Evolutionary conservation across 1,140 invertebrate species (phyloP).

Genomic region (Mylabris phalerata): DNA sequence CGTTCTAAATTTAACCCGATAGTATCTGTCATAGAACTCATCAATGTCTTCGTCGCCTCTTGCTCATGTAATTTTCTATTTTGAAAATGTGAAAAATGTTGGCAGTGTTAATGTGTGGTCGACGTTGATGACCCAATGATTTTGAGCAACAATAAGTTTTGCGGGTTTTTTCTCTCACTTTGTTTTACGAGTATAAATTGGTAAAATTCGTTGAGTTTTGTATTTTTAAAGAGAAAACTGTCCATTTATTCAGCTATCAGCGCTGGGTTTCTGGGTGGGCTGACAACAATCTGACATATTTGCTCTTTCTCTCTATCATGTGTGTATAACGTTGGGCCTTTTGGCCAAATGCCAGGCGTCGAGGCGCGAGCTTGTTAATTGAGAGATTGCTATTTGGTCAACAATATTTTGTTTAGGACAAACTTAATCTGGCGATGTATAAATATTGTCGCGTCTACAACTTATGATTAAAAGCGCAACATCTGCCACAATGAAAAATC

Average conservation of each 20-base stretch:
- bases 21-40: slow-evolving; percentile 4
- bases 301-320: no score
- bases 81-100: slow-evolving; percentile 6
- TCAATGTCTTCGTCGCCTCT: slow-evolving; percentile 12
- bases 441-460: slow-evolving; percentile 37
- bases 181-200: no score
- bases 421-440: slow-evolving; percentile 36
- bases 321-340: no score
- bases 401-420: slow-evolving; percentile 35
- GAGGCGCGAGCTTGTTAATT: slow-evolving; percentile 35
- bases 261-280: slow-evolving; percentile 33
- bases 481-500: slow-evolving; percentile 16
- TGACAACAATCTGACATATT: slow-evolving; percentile 5
- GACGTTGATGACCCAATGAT: slow-evolving; percentile 20
- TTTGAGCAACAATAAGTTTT: slow-evolving; percentile 24
- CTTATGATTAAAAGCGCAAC: slow-evolving; percentile 28
- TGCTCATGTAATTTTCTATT: slow-evolving; percentile 6
- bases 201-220: slow-evolving; percentile 11
- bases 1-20: not conserved
- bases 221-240: slow-evolving; percentile 24
- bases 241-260: slow-evolving; percentile 36
- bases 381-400: slow-evolving; percentile 37
- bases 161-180: slow-evolving; percentile 4
- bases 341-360: slow-evolving; percentile 28
- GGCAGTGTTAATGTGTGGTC: slow-evolving; percentile 24